Base-by-base conservation (phyloP, 2,113 vertebrate genomes). In the Dendrocopos noguchii region DNA sequence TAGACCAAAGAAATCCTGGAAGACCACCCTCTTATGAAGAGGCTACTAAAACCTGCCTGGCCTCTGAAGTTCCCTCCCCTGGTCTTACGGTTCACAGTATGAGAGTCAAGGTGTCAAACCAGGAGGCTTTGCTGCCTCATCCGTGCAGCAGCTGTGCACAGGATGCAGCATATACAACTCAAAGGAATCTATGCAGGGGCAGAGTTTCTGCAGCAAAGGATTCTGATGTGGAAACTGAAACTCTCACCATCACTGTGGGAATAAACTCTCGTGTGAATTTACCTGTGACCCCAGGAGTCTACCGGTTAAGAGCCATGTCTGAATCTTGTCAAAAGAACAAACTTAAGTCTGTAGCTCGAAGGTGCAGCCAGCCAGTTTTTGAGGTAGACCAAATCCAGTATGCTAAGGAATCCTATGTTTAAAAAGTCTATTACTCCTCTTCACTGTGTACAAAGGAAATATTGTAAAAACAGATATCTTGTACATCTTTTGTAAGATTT, bases 371-470 rank as follows among this genome's bases (percentile, higher is more conserved):
- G 91, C 98, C 98, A 0, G 89, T 98, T 89, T 99, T 99, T 91
- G 98, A 99, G 71, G 98, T 86, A 13, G 96, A 97, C 42, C 97
- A 98, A 15, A 95, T 98, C 68, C 98, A 97, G 5, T 98, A 98
- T 25, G 98, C 98, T 24, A 99, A 98, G 96, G 99, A 99, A 96
- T 99, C 99, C 52, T 99, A 99, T 4, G 98, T 99, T 90, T 99
- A 98, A 98, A 82, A 73, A 66, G 29, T n/a, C 31, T 64, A 25
- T 33, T 29, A 52, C 8, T 47, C 29, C 2, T 50, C 67, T 70
- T 55, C 1, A 2, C 17, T 56, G 6, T 73, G 42, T 86, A 80
- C 36, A 57, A 31, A 65, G 88, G 76, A 64, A 36, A 75, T 80
- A 75, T 12, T 90, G 74, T 89, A 84, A 81, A 94, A 75, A 63